A percentile compares a stretch with the other conserved stretches of the same genome.
Evolutionary conservation across 1,140 invertebrate genomes (phyloP).

Genomic region (Drosophila saltans): DNA sequence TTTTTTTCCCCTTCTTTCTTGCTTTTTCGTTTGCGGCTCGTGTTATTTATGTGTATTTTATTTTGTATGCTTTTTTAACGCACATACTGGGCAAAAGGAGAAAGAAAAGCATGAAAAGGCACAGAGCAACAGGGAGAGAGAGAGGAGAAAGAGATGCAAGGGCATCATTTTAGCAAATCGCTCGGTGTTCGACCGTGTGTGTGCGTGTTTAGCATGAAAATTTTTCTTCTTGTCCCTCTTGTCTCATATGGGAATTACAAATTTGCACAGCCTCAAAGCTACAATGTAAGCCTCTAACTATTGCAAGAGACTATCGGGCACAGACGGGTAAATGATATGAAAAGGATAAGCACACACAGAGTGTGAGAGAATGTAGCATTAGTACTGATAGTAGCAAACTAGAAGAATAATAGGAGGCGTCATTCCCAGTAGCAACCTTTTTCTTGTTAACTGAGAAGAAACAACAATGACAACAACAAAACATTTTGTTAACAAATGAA

Average conservation of each 20-base stretch:
- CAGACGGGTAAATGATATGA: neutral
- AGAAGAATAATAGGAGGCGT: neutral
- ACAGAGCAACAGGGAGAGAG: neutral
- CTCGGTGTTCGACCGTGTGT: conserved; percentile 48
- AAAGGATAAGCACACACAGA: neutral
- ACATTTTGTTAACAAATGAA: conserved; percentile 13
- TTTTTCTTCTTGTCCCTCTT: conserved; percentile 25
- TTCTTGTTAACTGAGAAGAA: neutral
- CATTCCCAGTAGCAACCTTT: neutral
- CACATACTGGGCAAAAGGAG: conserved; percentile 15
- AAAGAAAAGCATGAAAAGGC: conserved; percentile 15
- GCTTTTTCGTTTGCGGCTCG: conserved; percentile 40
- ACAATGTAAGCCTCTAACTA: conserved; percentile 26
- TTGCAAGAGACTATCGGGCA: neutral
- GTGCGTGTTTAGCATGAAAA: conserved; percentile 75
- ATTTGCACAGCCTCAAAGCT: conserved; percentile 41
- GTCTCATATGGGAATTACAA: conserved; percentile 59
- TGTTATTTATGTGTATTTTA: conserved; percentile 74
- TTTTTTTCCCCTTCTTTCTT: conserved; percentile 27
- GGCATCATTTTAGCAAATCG: conserved; percentile 56
- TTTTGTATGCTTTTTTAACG: conserved; percentile 62
- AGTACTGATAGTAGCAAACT: neutral
- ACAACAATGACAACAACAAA: neutral
- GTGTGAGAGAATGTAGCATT: neutral
- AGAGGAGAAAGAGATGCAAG: neutral